Evolutionary conservation across 2,113 vertebrate species (phyloP).

Genomic region (Cervus canadensis): DNA sequence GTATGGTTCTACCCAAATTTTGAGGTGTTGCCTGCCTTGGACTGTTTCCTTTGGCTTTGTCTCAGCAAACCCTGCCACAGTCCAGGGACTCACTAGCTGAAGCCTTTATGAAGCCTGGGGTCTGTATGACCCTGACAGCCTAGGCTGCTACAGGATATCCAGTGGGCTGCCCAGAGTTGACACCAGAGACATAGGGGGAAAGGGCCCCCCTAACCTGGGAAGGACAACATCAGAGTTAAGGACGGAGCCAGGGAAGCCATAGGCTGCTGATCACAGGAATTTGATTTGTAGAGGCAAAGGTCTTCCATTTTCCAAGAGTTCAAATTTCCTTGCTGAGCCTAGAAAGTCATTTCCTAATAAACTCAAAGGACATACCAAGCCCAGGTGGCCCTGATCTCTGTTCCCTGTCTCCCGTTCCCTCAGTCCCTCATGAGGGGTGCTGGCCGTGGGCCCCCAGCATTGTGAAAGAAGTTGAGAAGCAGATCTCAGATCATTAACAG

Average conservation of each 20-base stretch:
- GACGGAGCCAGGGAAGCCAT: not conserved
- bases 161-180: not conserved
- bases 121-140: not conserved
- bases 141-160: not conserved
- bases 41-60: not conserved
- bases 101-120: not conserved
- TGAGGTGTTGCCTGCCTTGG: not conserved
- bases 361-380: not conserved
- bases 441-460: not conserved
- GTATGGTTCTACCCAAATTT: not conserved
- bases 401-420: not conserved
- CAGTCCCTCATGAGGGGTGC: not conserved
- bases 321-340: not conserved
- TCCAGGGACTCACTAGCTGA: too few relatives aligned
- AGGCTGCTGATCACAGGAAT: not conserved
- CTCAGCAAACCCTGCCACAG: not conserved
- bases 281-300: not conserved
- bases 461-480: constrained; percentile 60
- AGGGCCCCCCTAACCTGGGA: not conserved
- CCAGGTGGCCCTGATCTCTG: not conserved
- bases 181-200: not conserved
- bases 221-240: not conserved
- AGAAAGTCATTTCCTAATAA: not conserved
- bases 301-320: not conserved
- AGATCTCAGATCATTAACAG: constrained; percentile 66